A percentile compares a stretch with the other conserved stretches of the same genome.
Evolutionary conservation across 2,113 vertebrate genomes (phyloP).

Genomic region (Oophaga pumilio): DNA sequence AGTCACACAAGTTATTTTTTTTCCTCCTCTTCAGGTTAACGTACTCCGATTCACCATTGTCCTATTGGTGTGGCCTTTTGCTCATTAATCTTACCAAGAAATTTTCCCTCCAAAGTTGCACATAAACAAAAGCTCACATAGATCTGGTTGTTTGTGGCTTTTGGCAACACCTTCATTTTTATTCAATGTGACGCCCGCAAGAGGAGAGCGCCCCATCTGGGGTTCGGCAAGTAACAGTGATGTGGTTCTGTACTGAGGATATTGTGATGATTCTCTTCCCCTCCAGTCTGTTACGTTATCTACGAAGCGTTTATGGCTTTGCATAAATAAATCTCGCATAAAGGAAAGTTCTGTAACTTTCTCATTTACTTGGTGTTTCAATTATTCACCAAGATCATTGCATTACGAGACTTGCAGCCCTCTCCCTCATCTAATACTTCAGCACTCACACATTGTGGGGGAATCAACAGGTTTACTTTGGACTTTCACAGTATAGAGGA

Average conservation of each 20-base stretch:
- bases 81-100: slow-evolving; percentile 10
- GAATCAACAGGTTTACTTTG: no score
- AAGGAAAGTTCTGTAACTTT: neutral
- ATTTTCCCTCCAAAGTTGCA: slow-evolving; percentile 2
- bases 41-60: neutral
- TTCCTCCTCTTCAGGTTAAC: neutral
- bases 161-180: slow-evolving; percentile 20
- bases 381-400: neutral
- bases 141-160: slow-evolving; percentile 9
- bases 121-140: slow-evolving; percentile 4
- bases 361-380: neutral
- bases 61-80: neutral
- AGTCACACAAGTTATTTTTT: slow-evolving; percentile 30
- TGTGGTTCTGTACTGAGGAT: neutral
- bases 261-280: neutral
- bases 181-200: neutral
- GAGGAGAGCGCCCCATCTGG: neutral
- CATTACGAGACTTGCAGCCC: neutral
- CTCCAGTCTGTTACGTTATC: neutral
- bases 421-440: neutral
- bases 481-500: no score
- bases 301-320: neutral
- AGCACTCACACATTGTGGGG: no score
- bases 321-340: neutral
- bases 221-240: no score